Evolutionary conservation across 2,113 vertebrate genomes (phyloP).

Genomic region (Mastomys coucha): DNA sequence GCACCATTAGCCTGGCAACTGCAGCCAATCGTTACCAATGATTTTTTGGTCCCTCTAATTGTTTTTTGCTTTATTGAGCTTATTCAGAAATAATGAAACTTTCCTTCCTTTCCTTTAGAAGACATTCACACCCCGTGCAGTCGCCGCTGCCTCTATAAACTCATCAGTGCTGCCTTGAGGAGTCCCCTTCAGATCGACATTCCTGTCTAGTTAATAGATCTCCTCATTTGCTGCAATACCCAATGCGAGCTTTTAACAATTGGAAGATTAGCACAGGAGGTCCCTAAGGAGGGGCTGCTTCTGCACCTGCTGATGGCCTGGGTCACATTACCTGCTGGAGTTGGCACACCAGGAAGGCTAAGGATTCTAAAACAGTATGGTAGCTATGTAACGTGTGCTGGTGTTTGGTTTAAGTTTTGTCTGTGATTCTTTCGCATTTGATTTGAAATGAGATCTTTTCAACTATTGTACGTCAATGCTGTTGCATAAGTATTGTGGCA

Average conservation of each 20-base stretch:
- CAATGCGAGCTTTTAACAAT: constrained; percentile 70
- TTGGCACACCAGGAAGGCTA: neutral
- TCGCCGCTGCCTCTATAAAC: constrained; percentile 76
- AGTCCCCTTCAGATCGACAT: constrained; percentile 69
- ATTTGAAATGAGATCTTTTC: neutral
- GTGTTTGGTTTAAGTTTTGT: neutral
- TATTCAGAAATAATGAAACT: constrained; percentile 81
- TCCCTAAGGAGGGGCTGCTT: constrained; percentile 7
- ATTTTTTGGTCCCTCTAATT: constrained; percentile 73
- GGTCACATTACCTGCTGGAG: neutral
- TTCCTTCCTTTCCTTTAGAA: constrained; percentile 60
- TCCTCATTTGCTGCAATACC: constrained; percentile 68
- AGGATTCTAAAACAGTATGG: neutral
- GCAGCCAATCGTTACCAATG: constrained; percentile 72
- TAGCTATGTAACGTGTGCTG: neutral
- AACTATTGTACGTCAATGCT: neutral
- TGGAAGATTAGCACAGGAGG: constrained; percentile 64
- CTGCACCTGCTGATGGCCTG: constrained; percentile 2
- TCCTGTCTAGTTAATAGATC: constrained; percentile 71
- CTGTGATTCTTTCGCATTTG: neutral
- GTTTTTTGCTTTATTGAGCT: constrained; percentile 76
- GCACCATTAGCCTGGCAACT: constrained; percentile 76
- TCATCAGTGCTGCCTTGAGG: constrained; percentile 67
- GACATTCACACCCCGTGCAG: constrained; percentile 50
- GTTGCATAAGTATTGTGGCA: neutral